Percentiles rank a stretch among this genome's conserved stretches.
Conservation (phyloP, 2,797 vertebrate species). For the Platyrinchus mystaceus region DNA sequence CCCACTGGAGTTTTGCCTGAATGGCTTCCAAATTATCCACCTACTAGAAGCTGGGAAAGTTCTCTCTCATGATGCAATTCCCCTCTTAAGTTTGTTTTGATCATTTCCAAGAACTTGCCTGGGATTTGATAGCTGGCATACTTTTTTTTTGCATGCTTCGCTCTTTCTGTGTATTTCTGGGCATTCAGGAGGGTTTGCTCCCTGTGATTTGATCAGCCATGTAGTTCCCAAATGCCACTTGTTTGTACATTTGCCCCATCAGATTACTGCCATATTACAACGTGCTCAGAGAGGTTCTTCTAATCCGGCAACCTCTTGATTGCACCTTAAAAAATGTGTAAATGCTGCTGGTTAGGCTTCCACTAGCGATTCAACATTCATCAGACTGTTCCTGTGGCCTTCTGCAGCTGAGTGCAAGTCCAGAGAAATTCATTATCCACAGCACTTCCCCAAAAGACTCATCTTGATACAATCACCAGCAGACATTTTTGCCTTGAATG, state of each 20-base stretch:
- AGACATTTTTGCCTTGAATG: neutral
- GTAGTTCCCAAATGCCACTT: neutral
- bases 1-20: slow-evolving; percentile 24
- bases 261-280: neutral
- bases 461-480: neutral
- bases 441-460: neutral
- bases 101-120: neutral
- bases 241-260: neutral
- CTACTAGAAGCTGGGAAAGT: slow-evolving; percentile 37
- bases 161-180: neutral
- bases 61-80: slow-evolving; percentile 31
- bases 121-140: neutral
- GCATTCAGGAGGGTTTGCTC: neutral
- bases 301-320: neutral
- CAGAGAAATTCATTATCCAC: neutral
- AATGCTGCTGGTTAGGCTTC: neutral
- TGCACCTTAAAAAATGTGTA: neutral
- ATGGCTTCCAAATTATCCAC: slow-evolving; percentile 44
- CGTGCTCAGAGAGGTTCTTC: neutral
- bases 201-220: neutral
- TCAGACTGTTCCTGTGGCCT: neutral
- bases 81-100: neutral
- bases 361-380: neutral
- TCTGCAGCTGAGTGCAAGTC: neutral
- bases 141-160: neutral